Evolutionary conservation across 2,113 vertebrate genomes (phyloP).

Genomic region (Sylvietta virens): DNA sequence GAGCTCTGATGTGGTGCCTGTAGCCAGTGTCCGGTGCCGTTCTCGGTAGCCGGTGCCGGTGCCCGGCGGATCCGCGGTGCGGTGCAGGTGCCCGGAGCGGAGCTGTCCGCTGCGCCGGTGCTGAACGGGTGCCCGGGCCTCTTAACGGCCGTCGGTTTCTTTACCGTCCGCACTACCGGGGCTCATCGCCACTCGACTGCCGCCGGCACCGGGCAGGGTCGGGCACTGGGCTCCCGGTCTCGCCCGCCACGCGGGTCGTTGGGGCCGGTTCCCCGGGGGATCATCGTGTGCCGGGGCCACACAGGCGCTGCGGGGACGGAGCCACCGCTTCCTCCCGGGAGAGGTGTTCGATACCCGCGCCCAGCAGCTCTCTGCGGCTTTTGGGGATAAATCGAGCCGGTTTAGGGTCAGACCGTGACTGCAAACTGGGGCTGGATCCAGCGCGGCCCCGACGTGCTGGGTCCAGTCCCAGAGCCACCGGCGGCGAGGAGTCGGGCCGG

Average conservation of each 20-base stretch:
- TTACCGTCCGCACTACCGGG: neutral
- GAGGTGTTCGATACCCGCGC: rapidly evolving
- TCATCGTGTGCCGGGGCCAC: neutral
- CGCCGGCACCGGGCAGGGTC: neutral
- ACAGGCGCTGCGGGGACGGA: neutral
- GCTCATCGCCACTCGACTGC: neutral
- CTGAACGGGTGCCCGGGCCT: neutral
- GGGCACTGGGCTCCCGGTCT: neutral
- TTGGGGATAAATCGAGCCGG: neutral
- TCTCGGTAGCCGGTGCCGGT: neutral
- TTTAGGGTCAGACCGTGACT: neutral
- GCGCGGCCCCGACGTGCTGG: neutral
- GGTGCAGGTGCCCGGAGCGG: neutral
- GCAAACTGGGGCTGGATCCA: neutral
- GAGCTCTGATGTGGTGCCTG: no score
- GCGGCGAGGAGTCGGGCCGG: neutral
- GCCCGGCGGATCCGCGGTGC: neutral
- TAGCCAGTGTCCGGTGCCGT: neutral
- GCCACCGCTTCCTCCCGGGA: neutral
- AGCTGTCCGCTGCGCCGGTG: neutral
- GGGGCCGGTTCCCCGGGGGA: neutral
- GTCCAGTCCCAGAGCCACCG: neutral
- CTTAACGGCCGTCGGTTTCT: neutral
- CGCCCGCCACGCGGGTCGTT: neutral
- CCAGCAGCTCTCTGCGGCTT: neutral